Evolutionary conservation across 2,797 vertebrate genomes (phyloP).

Genomic region (Astyanax mexicanus): DNA sequence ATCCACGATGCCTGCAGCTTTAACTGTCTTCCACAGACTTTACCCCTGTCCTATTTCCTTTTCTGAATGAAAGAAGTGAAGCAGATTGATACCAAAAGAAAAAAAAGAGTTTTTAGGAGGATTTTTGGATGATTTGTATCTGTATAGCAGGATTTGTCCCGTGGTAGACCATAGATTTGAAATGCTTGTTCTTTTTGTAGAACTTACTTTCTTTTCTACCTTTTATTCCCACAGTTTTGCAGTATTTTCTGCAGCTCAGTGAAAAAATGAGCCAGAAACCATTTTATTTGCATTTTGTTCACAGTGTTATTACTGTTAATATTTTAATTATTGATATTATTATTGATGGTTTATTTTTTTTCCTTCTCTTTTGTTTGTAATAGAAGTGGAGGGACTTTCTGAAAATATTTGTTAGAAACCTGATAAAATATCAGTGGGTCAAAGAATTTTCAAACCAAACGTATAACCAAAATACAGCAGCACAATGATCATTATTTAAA

Average conservation of each 20-base stretch:
- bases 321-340: conserved; percentile 59
- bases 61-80: conserved; percentile 54
- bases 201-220: conserved; percentile 58
- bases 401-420: conserved; percentile 64
- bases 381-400: conserved; percentile 60
- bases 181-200: conserved; percentile 67
- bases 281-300: conserved; percentile 61
- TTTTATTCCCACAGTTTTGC: conserved; percentile 58
- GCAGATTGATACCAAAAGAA: conserved; percentile 70
- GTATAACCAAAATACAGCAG: neutral
- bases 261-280: conserved; percentile 40
- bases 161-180: conserved; percentile 55
- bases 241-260: conserved; percentile 39
- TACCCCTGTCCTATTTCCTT: conserved; percentile 31
- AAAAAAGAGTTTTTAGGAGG: conserved; percentile 58
- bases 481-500: neutral
- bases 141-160: conserved; percentile 68
- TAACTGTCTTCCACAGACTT: conserved; percentile 33
- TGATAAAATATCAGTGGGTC: conserved; percentile 51
- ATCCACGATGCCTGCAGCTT: conserved; percentile 56
- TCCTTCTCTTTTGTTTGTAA: conserved; percentile 36
- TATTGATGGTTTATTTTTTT: conserved; percentile 44
- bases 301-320: conserved; percentile 58
- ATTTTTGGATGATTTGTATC: conserved; percentile 55
- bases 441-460: conserved; percentile 1